Evolutionary conservation across 1,140 invertebrate genomes (phyloP).

Genomic region (Yoshiicerus persimilis): DNA sequence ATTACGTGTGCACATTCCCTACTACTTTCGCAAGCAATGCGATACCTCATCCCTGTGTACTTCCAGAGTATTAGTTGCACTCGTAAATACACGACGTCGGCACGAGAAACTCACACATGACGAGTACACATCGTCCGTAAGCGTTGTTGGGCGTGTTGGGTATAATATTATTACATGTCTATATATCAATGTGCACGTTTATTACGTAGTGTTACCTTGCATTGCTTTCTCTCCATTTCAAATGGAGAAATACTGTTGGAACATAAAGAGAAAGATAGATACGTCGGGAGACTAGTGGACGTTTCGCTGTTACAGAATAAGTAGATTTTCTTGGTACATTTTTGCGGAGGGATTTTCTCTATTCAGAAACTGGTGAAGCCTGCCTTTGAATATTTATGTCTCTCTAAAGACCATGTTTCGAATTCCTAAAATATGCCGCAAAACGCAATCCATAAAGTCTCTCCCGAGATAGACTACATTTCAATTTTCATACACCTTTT

Average conservation of each 20-base stretch:
- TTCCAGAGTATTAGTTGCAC: no score
- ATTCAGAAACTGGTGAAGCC: background rate
- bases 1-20: background rate
- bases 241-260: background rate
- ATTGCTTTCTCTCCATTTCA: background rate
- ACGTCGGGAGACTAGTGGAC: background rate
- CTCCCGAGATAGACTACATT: slow-evolving; percentile 30
- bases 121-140: background rate
- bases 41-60: no score
- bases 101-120: background rate
- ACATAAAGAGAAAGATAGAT: background rate
- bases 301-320: slow-evolving; percentile 9
- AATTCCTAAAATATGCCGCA: slow-evolving; percentile 40
- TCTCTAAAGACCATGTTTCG: slow-evolving; percentile 37
- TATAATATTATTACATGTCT: background rate
- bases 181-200: background rate
- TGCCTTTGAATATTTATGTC: slow-evolving; percentile 38
- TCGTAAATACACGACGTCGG: background rate
- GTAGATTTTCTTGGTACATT: slow-evolving; percentile 5
- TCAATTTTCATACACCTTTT: slow-evolving; percentile 33
- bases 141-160: background rate
- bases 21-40: no score
- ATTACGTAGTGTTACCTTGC: background rate
- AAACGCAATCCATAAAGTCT: slow-evolving; percentile 31
- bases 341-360: slow-evolving; percentile 23